Conservation (phyloP, 2,888 invertebrate genomes). For the Leuctra nigra region DNA sequence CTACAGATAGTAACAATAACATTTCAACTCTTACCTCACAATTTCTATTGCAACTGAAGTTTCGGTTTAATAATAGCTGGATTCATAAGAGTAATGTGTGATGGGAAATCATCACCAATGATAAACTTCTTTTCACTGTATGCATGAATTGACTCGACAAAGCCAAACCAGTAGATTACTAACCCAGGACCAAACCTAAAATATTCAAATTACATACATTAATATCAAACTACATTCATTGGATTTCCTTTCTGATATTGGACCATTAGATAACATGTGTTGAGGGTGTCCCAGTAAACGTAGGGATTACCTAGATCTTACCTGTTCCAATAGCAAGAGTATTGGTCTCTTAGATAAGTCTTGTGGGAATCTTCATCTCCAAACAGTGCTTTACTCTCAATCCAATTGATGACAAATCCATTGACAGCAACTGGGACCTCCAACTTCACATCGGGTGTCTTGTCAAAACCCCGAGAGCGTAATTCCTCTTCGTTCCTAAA, state of each 20-base stretch:
- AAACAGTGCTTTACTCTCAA: constrained; percentile 95
- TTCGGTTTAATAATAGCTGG: too few species aligned
- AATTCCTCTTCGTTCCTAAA: constrained; percentile 73
- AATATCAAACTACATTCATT: not conserved
- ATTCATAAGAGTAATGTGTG: not conserved
- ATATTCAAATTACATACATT: constrained; percentile 17
- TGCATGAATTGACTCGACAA: constrained; percentile 51
- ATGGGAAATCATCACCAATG: constrained; percentile 55
- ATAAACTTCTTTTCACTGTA: constrained; percentile 47
- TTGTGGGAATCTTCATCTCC: constrained; percentile 77
- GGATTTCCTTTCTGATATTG: too few species aligned
- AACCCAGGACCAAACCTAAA: constrained; percentile 83
- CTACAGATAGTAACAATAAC: too few species aligned
- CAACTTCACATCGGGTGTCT: constrained; percentile 89
- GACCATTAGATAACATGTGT: too few species aligned
- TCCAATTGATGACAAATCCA: constrained; percentile 86
- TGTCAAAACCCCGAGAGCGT: constrained; percentile 79
- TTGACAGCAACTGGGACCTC: constrained; percentile 82
- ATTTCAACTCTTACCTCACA: too few species aligned
- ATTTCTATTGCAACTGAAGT: too few species aligned
- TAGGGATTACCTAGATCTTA: constrained; percentile 32
- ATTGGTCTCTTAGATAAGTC: constrained; percentile 75
- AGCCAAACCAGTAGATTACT: constrained; percentile 96
- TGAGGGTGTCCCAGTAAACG: not conserved
- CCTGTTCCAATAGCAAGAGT: constrained; percentile 83